Evolutionary conservation across 2,888 invertebrate genomes (phyloP), one percentile per base, ranked within the genome.

Genomic region (Adelphocoris suturalis): DNA sequence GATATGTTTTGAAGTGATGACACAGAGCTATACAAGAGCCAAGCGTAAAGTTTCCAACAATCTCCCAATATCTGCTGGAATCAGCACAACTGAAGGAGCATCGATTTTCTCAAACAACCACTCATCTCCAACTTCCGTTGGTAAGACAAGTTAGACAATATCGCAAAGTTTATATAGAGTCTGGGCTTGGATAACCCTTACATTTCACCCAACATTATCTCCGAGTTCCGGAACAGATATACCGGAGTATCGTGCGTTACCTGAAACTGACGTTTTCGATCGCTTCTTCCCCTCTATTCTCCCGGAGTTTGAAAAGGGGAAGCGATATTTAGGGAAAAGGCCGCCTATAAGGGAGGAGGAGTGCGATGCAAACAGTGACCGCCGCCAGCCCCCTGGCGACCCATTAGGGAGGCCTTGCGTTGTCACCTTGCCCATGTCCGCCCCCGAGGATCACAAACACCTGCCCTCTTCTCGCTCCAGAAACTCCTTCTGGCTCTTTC

Each of bases 391-490:
- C 46, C 28, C 78, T 28, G 46, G 46, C 23, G 78, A 7, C 47
- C 78, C 78, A 78, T 78, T 78, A 78, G 78, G 14, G 78, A 57
- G 68, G 68, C 68, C 68, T 68, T 68, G 68, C 23, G 68, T 68
- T 68, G 68, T 68, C 68, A 68, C 68, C 68, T 68, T 68, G 68
- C 23, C 68, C 68, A 16, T 78, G 46, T 78, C 78, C 78, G 13
- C 78, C 46, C 78, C 46, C 46, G 19, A 47, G 78, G 78, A 78
- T 78, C 78, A 78, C 78, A 78, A 78, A 78, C 78, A 78, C 78
- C 78, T 78, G 78, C 78, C 46, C 78, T 78, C 47, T 47, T 47
- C 78, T 78, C 78, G 37, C 11, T 12, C 46, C 37, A 19, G 13
- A 28, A 19, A 19, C 27, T 27, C 68, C 23, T 68, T 78, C 78